These are phyloP conservation scores for Otolemur garnettii DNA, from an alignment of 2,113 vertebrate species.

Conservation along the genomic window DNA sequence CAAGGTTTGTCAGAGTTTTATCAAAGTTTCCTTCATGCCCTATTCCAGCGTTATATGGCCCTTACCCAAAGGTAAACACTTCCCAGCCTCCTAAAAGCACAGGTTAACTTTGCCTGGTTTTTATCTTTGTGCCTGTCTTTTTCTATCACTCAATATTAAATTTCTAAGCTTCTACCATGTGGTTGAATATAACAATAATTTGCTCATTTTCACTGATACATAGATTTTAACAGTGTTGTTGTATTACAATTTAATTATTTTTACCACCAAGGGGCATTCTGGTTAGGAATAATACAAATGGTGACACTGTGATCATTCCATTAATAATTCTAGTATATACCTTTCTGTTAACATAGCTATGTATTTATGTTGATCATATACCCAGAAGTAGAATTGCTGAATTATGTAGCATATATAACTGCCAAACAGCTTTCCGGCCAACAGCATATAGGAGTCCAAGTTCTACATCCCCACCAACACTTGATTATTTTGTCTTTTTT, in stretches of 20 bases:
- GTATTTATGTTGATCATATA: background rate
- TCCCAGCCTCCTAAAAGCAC: background rate
- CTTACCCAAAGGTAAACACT: background rate
- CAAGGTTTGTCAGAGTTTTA: background rate
- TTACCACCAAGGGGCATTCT: background rate
- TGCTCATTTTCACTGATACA: background rate
- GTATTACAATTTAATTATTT: background rate
- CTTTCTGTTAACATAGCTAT: background rate
- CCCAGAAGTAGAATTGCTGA: background rate
- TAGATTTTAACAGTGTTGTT: background rate
- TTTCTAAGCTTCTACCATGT: background rate
- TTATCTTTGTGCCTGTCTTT: background rate
- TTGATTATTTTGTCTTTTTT: background rate
- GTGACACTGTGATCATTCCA: background rate
- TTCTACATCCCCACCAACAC: background rate
- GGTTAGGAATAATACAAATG: background rate
- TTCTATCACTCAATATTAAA: background rate
- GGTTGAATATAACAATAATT: background rate
- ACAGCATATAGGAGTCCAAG: fast-evolving
- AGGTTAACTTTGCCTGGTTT: background rate
- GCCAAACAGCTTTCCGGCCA: background rate
- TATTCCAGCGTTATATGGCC: background rate
- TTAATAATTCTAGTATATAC: background rate
- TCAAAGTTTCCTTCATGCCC: background rate
- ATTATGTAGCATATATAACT: background rate